Percentiles rank a stretch among this genome's conserved stretches.
These are phyloP conservation scores for Embiotoca jacksoni DNA, from an alignment of 2,113 vertebrate genomes.

Conservation along the genomic window DNA sequence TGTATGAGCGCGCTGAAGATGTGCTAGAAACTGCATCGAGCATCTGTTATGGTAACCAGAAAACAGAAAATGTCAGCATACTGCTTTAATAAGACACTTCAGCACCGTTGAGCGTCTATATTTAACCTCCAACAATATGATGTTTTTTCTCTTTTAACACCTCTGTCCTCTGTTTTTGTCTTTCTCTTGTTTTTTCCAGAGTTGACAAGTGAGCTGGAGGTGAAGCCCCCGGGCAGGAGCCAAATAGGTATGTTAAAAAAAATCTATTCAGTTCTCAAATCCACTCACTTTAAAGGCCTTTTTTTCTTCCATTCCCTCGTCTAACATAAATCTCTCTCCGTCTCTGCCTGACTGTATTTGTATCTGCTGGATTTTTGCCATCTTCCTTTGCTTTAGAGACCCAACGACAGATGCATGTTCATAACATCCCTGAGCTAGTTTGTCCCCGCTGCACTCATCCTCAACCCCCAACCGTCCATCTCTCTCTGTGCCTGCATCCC, in stretches of 20 bases:
- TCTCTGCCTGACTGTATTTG: neutral
- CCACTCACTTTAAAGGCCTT: neutral
- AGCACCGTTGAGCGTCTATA: neutral
- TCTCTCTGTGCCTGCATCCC: slow-evolving; percentile 20
- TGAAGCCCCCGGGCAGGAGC: slow-evolving; percentile 79
- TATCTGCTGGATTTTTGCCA: neutral
- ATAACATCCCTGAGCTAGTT: slow-evolving; percentile 17
- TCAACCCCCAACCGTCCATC: slow-evolving; percentile 19
- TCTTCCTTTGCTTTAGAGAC: neutral
- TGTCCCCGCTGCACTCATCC: slow-evolving; percentile 7
- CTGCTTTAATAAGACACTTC: slow-evolving; percentile 22
- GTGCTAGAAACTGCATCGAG: slow-evolving; percentile 41
- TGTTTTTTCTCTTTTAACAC: neutral
- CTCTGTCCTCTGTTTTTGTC: neutral
- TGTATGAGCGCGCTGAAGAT: slow-evolving; percentile 41
- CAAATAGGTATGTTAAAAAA: slow-evolving; percentile 77
- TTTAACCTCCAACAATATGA: neutral
- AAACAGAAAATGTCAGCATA: slow-evolving; percentile 31
- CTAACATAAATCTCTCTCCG: neutral
- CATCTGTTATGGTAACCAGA: slow-evolving; percentile 43
- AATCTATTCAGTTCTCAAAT: neutral
- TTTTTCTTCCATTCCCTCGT: neutral
- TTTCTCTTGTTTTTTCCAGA: slow-evolving; percentile 74
- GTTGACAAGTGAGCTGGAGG: slow-evolving; percentile 81
- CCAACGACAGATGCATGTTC: slow-evolving; percentile 19